These are phyloP conservation scores for Hydrotaea cyrtoneurina DNA, from an alignment of 2,888 invertebrate species.

Conservation along the genomic window DNA sequence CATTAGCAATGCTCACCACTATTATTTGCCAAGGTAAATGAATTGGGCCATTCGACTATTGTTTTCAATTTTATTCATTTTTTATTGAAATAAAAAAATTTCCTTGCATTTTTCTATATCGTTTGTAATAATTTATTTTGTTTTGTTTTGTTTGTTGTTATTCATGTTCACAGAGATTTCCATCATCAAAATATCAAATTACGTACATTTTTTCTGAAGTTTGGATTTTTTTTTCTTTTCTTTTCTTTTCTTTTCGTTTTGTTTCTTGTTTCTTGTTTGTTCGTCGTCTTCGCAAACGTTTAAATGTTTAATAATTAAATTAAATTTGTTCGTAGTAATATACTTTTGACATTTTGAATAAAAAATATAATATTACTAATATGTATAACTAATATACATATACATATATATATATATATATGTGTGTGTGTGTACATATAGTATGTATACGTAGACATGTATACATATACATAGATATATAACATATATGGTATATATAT, in stretches of 20 bases:
- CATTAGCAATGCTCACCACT: not conserved
- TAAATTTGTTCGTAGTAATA: constrained; percentile 63
- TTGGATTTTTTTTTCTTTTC: constrained; percentile 60
- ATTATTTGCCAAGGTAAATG: constrained; percentile 15
- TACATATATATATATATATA: not conserved
- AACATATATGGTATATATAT: constrained; percentile 1
- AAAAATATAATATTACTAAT: constrained; percentile 66
- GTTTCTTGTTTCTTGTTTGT: not conserved
- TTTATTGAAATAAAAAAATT: constrained; percentile 71
- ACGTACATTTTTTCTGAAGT: constrained; percentile 75
- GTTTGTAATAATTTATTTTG: constrained; percentile 65
- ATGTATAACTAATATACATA: constrained; percentile 18
- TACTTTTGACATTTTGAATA: constrained; percentile 70
- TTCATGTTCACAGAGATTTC: constrained; percentile 78
- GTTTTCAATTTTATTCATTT: constrained; percentile 70
- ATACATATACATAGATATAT: not conserved
- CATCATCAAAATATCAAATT: constrained; percentile 78
- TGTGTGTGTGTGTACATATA: constrained; percentile 11
- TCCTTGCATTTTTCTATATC: constrained; percentile 68
- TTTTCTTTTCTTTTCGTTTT: not conserved
- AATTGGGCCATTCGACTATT: constrained; percentile 14
- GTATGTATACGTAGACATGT: constrained; percentile 31
- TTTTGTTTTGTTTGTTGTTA: constrained; percentile 69
- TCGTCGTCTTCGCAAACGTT: constrained; percentile 46
- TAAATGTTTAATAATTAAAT: constrained; percentile 48